These are phyloP conservation scores for Drosophila ogumai DNA, from an alignment of 1,140 invertebrate genomes.

Conservation along the genomic window DNA sequence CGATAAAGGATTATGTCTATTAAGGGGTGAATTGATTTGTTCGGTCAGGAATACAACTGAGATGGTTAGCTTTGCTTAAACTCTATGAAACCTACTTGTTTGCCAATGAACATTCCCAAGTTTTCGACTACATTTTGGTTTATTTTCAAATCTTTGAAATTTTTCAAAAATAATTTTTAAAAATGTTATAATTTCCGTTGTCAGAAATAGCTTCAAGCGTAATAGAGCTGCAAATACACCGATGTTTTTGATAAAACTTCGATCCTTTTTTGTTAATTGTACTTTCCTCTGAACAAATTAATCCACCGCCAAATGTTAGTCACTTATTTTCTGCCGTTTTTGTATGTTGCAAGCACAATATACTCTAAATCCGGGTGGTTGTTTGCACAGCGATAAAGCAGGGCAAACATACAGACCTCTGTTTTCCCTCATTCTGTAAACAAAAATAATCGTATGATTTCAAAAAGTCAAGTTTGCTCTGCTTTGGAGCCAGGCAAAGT, in stretches of 20 bases:
- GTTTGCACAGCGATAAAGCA: conserved; percentile 15
- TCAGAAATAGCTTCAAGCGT: not conserved
- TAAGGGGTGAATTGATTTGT: conserved; percentile 34
- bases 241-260: no score
- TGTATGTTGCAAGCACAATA: conserved; percentile 58
- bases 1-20: conserved; percentile 25
- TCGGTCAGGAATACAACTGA: not conserved
- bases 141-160: not conserved
- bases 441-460: conserved; percentile 12
- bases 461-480: not conserved
- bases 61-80: not conserved
- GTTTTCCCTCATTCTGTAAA: not conserved
- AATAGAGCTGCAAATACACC: not conserved
- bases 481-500: conserved; percentile 5
- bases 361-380: conserved; percentile 4
- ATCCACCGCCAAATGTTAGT: conserved; percentile 30
- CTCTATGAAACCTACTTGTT: not conserved
- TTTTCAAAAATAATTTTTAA: not conserved
- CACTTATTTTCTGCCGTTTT: conserved; percentile 55
- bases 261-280: not conserved
- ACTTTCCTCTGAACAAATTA: conserved; percentile 19
- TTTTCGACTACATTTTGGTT: not conserved
- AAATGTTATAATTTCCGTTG: not conserved
- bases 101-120: not conserved
- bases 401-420: conserved; percentile 3